These are phyloP conservation scores for Sebastolobus altivelis DNA, from an alignment of 2,797 vertebrate genomes.

Conservation along the genomic window DNA sequence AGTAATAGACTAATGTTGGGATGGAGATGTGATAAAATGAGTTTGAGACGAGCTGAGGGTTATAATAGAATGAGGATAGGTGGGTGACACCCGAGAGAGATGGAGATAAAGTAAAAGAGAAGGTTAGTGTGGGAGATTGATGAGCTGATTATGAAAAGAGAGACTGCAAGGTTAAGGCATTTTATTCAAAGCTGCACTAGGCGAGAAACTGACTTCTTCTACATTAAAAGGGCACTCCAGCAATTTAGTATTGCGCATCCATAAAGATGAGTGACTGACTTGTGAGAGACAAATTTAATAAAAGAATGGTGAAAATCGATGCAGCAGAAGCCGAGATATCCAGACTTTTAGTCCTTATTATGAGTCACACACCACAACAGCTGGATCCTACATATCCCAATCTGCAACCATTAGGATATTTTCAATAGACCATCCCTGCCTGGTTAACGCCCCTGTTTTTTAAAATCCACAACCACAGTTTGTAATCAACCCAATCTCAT, in stretches of 20 bases:
- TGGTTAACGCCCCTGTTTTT: not conserved
- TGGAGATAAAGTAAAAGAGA: constrained; percentile 11
- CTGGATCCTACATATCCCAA: not conserved
- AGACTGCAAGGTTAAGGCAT: not conserved
- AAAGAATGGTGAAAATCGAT: not conserved
- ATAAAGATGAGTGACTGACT: not conserved
- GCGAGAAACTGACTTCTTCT: not conserved
- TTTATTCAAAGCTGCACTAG: constrained; percentile 8
- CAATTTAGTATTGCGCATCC: not conserved
- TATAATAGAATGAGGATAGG: constrained; percentile 1
- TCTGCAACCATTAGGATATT: not conserved
- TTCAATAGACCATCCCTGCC: not conserved
- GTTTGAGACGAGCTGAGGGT: constrained; percentile 12
- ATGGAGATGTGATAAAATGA: constrained; percentile 2
- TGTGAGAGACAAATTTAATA: not conserved
- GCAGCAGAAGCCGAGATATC: not conserved
- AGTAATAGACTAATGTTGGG: constrained; percentile 8
- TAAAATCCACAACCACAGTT: not conserved
- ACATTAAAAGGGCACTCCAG: not conserved
- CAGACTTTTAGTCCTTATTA: not conserved
- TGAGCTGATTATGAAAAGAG: constrained; percentile 2
- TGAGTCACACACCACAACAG: not conserved
- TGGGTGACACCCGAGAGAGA: constrained; percentile 11
- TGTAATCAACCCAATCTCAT: too few relatives aligned
- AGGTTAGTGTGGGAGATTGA: constrained; percentile 8